Evolutionary conservation across 2,113 vertebrate species (phyloP).

Genomic region (Crocuta crocuta): DNA sequence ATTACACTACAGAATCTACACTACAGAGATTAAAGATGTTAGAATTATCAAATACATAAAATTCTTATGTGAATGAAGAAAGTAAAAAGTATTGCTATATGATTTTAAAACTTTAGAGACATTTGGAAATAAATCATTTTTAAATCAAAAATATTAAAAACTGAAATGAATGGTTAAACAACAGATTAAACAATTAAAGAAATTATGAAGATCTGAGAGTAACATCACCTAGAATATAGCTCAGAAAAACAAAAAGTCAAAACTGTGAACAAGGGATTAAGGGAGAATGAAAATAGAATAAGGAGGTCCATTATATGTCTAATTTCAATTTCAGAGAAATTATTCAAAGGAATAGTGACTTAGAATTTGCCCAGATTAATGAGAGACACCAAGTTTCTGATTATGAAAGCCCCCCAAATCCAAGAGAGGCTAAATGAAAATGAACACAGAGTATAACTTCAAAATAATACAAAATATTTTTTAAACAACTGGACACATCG

Average conservation of each 20-base stretch:
- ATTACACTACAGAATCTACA: background rate
- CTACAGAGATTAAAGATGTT: background rate
- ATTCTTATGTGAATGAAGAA: background rate
- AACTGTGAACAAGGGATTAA: background rate
- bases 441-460: background rate
- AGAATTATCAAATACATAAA: constrained; percentile 36
- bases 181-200: background rate
- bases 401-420: background rate
- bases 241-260: background rate
- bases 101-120: background rate
- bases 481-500: background rate
- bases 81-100: background rate
- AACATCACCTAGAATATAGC: background rate
- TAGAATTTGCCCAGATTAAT: background rate
- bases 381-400: background rate
- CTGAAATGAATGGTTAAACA: background rate
- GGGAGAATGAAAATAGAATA: background rate
- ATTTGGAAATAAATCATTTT: constrained; percentile 41
- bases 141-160: background rate
- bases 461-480: background rate
- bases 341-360: constrained; percentile 5
- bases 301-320: background rate
- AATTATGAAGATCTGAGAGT: background rate
- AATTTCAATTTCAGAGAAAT: constrained; percentile 50
- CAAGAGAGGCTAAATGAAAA: background rate